These are phyloP conservation scores for Goniozus legneri DNA, from an alignment of 1,140 invertebrate genomes.

Conservation along the genomic window DNA sequence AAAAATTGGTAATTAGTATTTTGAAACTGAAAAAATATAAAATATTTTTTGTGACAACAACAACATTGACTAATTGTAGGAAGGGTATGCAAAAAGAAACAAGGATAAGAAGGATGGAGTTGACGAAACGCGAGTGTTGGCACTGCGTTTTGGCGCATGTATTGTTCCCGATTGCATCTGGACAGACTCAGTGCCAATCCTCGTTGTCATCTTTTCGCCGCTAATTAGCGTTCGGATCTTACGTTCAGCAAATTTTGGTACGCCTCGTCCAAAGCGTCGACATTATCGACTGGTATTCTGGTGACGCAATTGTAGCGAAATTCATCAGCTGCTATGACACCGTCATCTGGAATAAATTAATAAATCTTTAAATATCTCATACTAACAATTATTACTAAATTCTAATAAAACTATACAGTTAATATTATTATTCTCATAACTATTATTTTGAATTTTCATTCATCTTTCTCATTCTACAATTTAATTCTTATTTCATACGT, in stretches of 20 bases:
- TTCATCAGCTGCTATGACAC: constrained; percentile 73
- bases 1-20: constrained; percentile 15
- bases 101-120: too few relatives aligned
- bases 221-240: too few relatives aligned
- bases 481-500: background rate
- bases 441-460: background rate
- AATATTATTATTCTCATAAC: background rate
- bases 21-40: too few relatives aligned
- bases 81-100: too few relatives aligned
- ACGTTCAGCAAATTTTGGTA: constrained; percentile 74
- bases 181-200: too few relatives aligned
- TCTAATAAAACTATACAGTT: background rate
- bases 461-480: background rate
- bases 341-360: constrained; percentile 64
- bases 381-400: background rate
- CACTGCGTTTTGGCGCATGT: too few relatives aligned
- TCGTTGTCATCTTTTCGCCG: too few relatives aligned
- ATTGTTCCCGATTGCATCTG: too few relatives aligned
- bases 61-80: too few relatives aligned
- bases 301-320: constrained; percentile 78
- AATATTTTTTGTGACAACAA: too few relatives aligned
- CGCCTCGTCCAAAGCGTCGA: constrained; percentile 71
- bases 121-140: too few relatives aligned
- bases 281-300: constrained; percentile 71
- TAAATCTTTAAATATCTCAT: background rate